Evolutionary conservation across 2,797 vertebrate genomes (phyloP), one percentile per base, ranked within the genome.

Genomic region (Adrianichthys oophorus): DNA sequence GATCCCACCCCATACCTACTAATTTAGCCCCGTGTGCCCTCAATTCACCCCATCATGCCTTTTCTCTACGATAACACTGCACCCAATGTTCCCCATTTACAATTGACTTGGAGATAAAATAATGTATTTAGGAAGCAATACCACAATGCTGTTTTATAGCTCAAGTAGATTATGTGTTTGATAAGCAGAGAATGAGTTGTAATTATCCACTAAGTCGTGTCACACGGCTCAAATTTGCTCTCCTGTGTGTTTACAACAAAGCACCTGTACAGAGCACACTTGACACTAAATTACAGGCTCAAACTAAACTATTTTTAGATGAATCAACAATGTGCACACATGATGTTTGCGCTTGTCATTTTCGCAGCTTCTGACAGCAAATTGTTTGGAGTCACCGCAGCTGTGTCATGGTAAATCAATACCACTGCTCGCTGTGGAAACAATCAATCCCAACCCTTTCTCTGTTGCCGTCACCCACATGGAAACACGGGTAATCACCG

Each of bases 371-470:
- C 57, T 54, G 62, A 50, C 52, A 40, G 54, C 55, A 61, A 60
- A 68, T 48, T 58, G 58, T 56, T 73, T 24, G 53, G 51, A 73
- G 55, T 74, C 52, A 58, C n/a, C 69, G 59, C 53, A 72, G 80
- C 76, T 73, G 71, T 72, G 70, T 24, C 46, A 26, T 70, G 59
- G 81, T 53, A 72, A 70, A 91, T 90, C 72, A 83, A 66, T 71
- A 60, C 68, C 47, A 42, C 42, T 53, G 68, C 78, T 86, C 84
- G 80, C 62, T 84, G 72, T 76, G 84, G 74, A 79, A 84, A 82
- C 65, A 85, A 91, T 89, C 87, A 79, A 89, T 92, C 48, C 69
- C 61, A 65, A 77, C 62, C 74, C 64, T 71, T 67, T 84, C 57
- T 65, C 65, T 72, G 2, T 65, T 73, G 62, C 76, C 68, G 73